Evolutionary conservation across 1,140 invertebrate species (phyloP).

Genomic region (Drosophila punjabiensis): DNA sequence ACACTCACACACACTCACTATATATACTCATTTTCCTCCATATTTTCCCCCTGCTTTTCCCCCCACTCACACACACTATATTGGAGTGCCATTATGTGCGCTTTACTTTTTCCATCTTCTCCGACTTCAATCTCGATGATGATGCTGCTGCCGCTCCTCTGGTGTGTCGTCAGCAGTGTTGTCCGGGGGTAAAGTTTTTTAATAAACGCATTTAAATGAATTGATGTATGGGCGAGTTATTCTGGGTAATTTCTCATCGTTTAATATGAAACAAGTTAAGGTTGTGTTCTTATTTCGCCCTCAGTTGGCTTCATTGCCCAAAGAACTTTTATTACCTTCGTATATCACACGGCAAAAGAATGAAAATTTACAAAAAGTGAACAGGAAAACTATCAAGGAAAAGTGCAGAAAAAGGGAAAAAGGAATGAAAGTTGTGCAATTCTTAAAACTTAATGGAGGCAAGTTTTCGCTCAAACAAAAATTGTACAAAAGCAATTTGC

Average conservation of each 20-base stretch:
- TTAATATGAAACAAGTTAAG: constrained; percentile 69
- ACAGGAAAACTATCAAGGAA: constrained; percentile 6
- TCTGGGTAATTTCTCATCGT: constrained; percentile 48
- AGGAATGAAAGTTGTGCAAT: constrained; percentile 43
- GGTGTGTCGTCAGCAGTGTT: constrained; percentile 64
- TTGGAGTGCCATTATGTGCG: constrained; percentile 69
- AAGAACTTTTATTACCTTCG: constrained; percentile 75
- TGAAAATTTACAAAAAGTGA: constrained; percentile 28
- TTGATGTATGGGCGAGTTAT: constrained; percentile 60
- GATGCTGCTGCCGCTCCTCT: constrained; percentile 6
- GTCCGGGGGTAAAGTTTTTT: constrained; percentile 69
- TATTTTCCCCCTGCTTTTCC: background rate
- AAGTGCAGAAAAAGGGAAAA: constrained; percentile 11
- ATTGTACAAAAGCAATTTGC: constrained; percentile 21
- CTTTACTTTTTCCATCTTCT: constrained; percentile 53
- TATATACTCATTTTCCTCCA: constrained; percentile 15
- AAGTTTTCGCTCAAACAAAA: constrained; percentile 20
- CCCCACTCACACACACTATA: constrained; percentile 27
- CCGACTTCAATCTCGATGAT: constrained; percentile 28
- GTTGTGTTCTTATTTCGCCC: constrained; percentile 41
- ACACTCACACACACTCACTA: constrained; percentile 3
- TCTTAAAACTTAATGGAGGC: constrained; percentile 51
- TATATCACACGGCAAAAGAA: constrained; percentile 56
- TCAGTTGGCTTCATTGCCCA: constrained; percentile 28
- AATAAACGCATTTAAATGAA: constrained; percentile 82